phyloP scores from a whole-genome alignment of 2,797 vertebrate genomes.

The Myotis vivesi region DNA sequence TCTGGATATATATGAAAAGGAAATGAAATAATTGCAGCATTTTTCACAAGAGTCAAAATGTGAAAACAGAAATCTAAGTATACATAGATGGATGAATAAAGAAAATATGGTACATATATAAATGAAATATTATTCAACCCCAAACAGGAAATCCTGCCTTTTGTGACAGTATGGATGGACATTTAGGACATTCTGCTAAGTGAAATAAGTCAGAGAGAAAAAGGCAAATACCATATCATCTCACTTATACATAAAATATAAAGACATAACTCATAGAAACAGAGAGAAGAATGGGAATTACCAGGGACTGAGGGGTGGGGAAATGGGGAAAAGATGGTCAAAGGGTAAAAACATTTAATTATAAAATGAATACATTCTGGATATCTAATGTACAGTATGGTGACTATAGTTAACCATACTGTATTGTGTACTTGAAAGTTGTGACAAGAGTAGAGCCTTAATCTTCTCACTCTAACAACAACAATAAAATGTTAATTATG shows the following conservation, averaged over 20 bases:
- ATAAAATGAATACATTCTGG: background rate
- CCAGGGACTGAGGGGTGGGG: background rate
- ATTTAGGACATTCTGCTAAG: background rate
- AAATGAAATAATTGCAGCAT: background rate
- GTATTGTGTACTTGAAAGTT: background rate
- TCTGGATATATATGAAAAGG: background rate
- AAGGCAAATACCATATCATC: background rate
- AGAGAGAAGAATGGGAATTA: background rate
- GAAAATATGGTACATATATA: background rate
- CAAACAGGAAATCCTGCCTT: background rate
- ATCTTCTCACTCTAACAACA: background rate
- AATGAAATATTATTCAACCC: background rate
- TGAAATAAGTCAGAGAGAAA: background rate
- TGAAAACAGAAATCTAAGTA: background rate
- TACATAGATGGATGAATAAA: background rate
- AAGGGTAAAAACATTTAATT: background rate
- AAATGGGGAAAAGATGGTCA: background rate
- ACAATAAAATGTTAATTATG: background rate
- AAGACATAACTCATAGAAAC: background rate
- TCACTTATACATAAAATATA: background rate
- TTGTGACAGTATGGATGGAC: background rate
- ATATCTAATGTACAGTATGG: background rate
- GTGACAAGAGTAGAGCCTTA: background rate
- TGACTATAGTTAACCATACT: background rate
- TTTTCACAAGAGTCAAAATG: background rate